phyloP scores from a whole-genome alignment of 2,888 invertebrate genomes.

The Amphipoea oculea region DNA sequence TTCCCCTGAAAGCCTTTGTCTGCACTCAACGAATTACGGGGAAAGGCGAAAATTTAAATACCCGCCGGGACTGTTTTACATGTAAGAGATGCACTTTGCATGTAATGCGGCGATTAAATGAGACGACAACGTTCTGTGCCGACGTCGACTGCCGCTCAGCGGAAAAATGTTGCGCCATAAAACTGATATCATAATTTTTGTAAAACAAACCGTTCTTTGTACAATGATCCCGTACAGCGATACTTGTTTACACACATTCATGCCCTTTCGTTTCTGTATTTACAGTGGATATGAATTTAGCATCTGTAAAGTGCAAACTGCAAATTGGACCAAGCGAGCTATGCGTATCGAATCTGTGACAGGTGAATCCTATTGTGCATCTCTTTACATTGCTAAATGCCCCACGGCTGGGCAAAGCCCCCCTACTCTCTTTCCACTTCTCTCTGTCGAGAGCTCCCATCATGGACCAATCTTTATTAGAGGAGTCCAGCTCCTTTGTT shows the following conservation, averaged over 20 bases:
- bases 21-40: conserved; percentile 86
- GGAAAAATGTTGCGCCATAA: conserved; percentile 45
- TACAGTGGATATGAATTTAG: neutral
- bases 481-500: neutral
- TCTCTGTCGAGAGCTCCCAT: neutral
- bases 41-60: conserved; percentile 90
- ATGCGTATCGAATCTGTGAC: neutral
- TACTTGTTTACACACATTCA: neutral
- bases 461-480: neutral
- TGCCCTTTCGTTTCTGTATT: neutral
- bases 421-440: neutral
- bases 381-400: neutral
- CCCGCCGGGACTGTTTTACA: conserved; percentile 88
- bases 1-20: conserved; percentile 86
- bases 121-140: conserved; percentile 75
- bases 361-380: neutral
- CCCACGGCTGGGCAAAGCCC: neutral
- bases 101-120: conserved; percentile 86
- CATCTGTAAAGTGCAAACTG: neutral
- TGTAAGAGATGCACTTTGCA: conserved; percentile 90
- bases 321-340: neutral
- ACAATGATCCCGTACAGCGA: too few species aligned
- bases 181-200: conserved; percentile 41
- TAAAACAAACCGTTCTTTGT: conserved; percentile 18
- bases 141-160: conserved; percentile 49